Evolutionary conservation across 2,113 vertebrate species (phyloP).

Genomic region (Notothenia rossii): DNA sequence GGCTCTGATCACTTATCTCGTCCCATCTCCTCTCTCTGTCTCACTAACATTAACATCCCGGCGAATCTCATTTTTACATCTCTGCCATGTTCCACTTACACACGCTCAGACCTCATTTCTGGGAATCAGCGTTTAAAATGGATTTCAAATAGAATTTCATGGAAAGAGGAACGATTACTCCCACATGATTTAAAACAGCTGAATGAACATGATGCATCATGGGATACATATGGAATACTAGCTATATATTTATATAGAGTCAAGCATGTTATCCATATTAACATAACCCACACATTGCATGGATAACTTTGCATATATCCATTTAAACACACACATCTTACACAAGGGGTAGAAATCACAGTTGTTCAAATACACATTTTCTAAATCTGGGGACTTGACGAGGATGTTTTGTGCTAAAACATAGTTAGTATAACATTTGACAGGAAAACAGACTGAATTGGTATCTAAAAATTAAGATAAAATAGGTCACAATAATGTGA

Average conservation of each 20-base stretch:
- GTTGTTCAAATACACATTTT: neutral
- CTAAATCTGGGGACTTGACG: neutral
- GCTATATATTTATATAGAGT: too few species aligned
- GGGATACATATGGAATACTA: neutral
- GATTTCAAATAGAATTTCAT: constrained; percentile 53
- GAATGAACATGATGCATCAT: constrained; percentile 25
- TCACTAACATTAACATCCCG: constrained; percentile 60
- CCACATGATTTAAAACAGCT: constrained; percentile 18
- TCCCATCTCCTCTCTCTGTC: constrained; percentile 40
- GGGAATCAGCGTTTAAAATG: constrained; percentile 33
- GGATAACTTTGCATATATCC: neutral
- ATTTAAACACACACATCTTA: neutral
- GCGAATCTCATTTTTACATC: constrained; percentile 48
- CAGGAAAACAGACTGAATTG: neutral
- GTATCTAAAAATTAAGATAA: neutral
- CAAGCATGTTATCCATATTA: too few species aligned
- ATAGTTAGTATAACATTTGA: neutral
- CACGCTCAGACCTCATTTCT: constrained; percentile 44
- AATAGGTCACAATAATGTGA: neutral
- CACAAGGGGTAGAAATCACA: neutral
- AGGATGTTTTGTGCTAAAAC: neutral
- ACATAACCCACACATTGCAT: neutral
- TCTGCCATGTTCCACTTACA: constrained; percentile 52
- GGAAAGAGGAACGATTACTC: constrained; percentile 39
- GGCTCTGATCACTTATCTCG: constrained; percentile 68